Evolutionary conservation across 2,888 invertebrate species (phyloP), one percentile per base, ranked within the genome.

Genomic region (Epistrophe grossulariae): DNA sequence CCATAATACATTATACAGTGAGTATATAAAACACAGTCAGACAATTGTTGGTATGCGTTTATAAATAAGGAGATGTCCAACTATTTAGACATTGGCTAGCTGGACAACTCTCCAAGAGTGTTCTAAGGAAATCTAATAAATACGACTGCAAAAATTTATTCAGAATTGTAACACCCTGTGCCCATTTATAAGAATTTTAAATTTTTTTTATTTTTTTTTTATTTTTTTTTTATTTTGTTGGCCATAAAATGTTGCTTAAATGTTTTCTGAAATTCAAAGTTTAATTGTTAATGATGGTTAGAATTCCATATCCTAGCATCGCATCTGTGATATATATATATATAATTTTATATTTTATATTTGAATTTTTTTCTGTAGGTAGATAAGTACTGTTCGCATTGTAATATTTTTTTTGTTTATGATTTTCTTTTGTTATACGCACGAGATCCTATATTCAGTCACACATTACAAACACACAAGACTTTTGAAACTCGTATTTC

Each of bases 221-320:
- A 31, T 1, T 17, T 17, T n/a, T 24, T 1, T 57, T 77, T 19
- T 17, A 48, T 57, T 70, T 45, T 10, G 19, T 68, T 31, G 72
- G 68, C 55, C 38, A 70, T 64, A 62, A 79, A 83, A 74, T 43
- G 57, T 52, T 73, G 60, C n/a, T 83, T 79, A 70, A 83, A 68
- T 17, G 52, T 11, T 72, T 59, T 59, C 10, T 17, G 24, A 57
- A 78, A 73, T 60, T 70, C 60, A 60, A 66, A 72, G 52, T 78
- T 68, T 70, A 73, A 79, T 74, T 74, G 48, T 64, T 64, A 76
- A 79, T 57, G 62, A 24, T 24, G 24, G 24, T 24, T 8, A 11
- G 28, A 64, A 28, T 31, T 31, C 6, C 31, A n/a, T 64, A 28
- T 45, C 5, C 45, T 24, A 15, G 1, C 11, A 64, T 38, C 45